Evolutionary conservation across 1,140 invertebrate species (phyloP).

Genomic region (Drosophila lowei): DNA sequence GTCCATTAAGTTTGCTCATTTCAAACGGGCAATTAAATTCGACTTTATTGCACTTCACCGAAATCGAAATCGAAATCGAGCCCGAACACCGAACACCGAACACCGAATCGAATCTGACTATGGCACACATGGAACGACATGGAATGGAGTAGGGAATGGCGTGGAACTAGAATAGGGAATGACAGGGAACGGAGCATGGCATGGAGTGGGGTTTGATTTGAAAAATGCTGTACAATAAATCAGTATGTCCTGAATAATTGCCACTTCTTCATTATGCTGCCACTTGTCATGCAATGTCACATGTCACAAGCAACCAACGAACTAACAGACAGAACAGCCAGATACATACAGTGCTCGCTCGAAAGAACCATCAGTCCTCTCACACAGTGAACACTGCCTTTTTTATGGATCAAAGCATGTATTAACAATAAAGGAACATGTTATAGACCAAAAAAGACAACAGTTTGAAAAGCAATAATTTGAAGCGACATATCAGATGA

Average conservation of each 20-base stretch:
- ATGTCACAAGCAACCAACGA: slow-evolving; percentile 42
- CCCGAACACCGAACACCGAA: neutral
- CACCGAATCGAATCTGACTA: slow-evolving; percentile 36
- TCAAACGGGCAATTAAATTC: slow-evolving; percentile 82
- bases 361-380: too few relatives aligned
- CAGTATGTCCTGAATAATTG: slow-evolving; percentile 27
- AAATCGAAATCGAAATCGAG: slow-evolving; percentile 26
- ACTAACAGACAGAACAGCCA: slow-evolving; percentile 1
- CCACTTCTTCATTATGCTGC: slow-evolving; percentile 26
- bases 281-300: slow-evolving; percentile 58
- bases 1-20: slow-evolving; percentile 82
- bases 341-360: neutral
- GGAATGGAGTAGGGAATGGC: too few relatives aligned
- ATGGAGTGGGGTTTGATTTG: neutral
- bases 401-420: too few relatives aligned
- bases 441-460: too few relatives aligned
- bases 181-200: neutral
- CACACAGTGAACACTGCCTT: too few relatives aligned
- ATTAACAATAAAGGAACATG: too few relatives aligned
- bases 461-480: too few relatives aligned
- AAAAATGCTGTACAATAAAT: slow-evolving; percentile 23
- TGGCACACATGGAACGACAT: neutral
- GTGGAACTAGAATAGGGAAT: neutral
- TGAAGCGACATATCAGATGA: too few relatives aligned
- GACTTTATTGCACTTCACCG: slow-evolving; percentile 74